Base-by-base conservation (phyloP, 2,888 invertebrate genomes). In the Pollenia amentaria region DNA sequence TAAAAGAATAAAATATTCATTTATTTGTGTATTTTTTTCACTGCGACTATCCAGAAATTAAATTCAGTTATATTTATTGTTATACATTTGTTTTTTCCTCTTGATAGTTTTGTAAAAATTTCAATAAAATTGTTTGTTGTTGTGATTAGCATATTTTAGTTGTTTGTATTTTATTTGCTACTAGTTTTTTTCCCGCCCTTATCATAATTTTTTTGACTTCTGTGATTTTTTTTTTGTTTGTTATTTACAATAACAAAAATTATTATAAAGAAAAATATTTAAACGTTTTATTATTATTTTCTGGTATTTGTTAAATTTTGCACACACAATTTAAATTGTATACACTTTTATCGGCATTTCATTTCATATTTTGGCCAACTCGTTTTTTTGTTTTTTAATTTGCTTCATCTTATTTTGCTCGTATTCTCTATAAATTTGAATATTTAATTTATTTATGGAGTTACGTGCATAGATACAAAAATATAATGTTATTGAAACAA, bases 401-500 rank as follows among this genome's bases (percentile, higher is more conserved):
- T 29, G 29, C 29, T 42, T 29, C 42, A 38, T n/a, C 10, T 44
- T n/a, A 18, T 76, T 51, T 29, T 38, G 73, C 60, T 67, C 14
- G 44, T 55, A 42, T 46, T 81, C 44, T 70, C 42, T 18, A 64
- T 65, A 60, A 7, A 78, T 79, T 79, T 82, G 78, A 78, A 85
- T 78, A 57, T 78, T 57, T 82, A 81, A 85, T 85, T 73, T 67
- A 55, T 78, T 64, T 75, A 72, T 55, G 53, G 29, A 29, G 21
- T 51, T 53, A 11, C 4, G 40, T 46, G 29, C 4, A 3, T 29
- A 55, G 48, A 51, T 51, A n/a, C n/a, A 76, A 53, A 42, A 40
- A 60, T 18, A 42, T 65, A 83, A 18, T n/a, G 11, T 60, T 14
- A 29, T 73, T 55, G 2, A 29, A 75, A 44, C 38, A 44, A 44